Conservation (phyloP, 2,113 vertebrate species). For the Stomatorhinus ivindoensis region DNA sequence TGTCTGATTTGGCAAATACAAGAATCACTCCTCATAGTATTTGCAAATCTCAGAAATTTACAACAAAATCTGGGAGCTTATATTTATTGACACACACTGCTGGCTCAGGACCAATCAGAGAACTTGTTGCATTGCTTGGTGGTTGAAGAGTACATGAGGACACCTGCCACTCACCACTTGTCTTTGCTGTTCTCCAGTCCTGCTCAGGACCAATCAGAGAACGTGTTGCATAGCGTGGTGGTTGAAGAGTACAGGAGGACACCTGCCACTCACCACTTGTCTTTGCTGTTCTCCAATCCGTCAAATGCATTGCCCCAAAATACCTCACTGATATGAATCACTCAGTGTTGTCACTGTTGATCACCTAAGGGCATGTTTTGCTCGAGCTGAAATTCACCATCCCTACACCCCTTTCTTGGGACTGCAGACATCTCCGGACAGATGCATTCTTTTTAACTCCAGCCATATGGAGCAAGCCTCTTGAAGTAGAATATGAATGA, state of each 20-base stretch:
- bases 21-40: not conserved
- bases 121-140: not conserved
- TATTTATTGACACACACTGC: slow-evolving; percentile 33
- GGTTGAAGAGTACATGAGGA: not conserved
- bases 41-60: not conserved
- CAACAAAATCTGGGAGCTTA: not conserved
- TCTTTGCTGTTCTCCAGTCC: slow-evolving; percentile 6
- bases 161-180: not conserved
- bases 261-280: not conserved
- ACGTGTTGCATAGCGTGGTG: not conserved
- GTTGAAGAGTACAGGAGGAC: not conserved
- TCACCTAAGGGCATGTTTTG: slow-evolving; percentile 25
- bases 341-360: slow-evolving; percentile 17
- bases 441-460: not conserved
- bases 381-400: slow-evolving; percentile 26
- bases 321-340: slow-evolving; percentile 37
- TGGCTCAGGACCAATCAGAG: slow-evolving; percentile 23
- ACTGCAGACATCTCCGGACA: not conserved
- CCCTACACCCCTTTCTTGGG: slow-evolving; percentile 8
- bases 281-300: slow-evolving; percentile 8
- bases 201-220: slow-evolving; percentile 20
- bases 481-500: not conserved
- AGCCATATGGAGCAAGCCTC: not conserved
- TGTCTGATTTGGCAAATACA: not conserved
- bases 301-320: slow-evolving; percentile 21